A percentile compares a stretch with the other conserved stretches of the same genome.
phyloP scores from a whole-genome alignment of 1,140 invertebrate genomes.

The Semibalanus balanoides region DNA sequence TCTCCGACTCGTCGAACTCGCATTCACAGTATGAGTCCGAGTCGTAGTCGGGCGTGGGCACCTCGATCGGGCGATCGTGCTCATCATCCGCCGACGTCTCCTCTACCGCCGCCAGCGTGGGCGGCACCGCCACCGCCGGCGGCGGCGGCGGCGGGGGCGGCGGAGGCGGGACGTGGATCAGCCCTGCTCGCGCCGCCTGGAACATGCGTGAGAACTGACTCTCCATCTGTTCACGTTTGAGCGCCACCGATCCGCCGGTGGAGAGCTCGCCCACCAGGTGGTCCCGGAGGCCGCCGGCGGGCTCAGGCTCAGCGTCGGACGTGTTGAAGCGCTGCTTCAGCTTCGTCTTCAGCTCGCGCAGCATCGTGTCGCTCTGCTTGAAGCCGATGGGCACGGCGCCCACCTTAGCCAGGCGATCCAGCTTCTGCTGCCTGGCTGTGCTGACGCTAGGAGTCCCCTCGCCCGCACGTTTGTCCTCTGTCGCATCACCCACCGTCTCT shows the following conservation, averaged over 20 bases:
- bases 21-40: not conserved
- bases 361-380: slow-evolving; percentile 23
- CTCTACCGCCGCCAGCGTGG: no score
- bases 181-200: not conserved
- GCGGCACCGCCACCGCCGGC: no score
- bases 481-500: no score
- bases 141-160: no score
- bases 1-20: not conserved
- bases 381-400: slow-evolving; percentile 18
- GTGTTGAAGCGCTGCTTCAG: slow-evolving; percentile 21
- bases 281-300: not conserved
- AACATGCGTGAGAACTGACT: not conserved
- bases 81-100: no score
- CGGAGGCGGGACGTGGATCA: not conserved
- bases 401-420: slow-evolving; percentile 19
- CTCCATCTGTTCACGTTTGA: not conserved
- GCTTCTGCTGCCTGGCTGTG: slow-evolving; percentile 4
- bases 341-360: slow-evolving; percentile 25
- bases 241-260: not conserved
- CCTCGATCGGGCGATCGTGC: not conserved
- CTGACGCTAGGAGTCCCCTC: no score
- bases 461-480: no score
- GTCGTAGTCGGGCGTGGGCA: not conserved
- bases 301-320: slow-evolving; percentile 9
- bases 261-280: not conserved